These are phyloP conservation scores for Craniophora ligustri DNA, from an alignment of 2,888 invertebrate genomes.

Conservation along the genomic window DNA sequence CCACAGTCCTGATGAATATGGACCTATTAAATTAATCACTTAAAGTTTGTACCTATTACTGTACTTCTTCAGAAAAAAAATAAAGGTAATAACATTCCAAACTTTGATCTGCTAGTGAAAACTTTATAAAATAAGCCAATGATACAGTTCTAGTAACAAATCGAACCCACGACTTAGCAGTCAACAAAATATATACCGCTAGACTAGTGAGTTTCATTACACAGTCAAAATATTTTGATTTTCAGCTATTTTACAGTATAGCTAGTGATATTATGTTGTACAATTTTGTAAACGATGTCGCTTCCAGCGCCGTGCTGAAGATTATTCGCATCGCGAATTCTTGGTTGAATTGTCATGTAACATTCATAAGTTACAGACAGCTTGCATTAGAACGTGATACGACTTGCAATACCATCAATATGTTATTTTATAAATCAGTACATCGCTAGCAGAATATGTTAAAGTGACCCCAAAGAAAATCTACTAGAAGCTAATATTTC, in stretches of 20 bases:
- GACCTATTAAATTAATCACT: constrained; percentile 11
- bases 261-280: neutral
- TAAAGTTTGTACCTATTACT: constrained; percentile 39
- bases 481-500: neutral
- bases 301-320: constrained; percentile 29
- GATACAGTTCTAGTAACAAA: too few relatives aligned
- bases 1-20: constrained; percentile 9
- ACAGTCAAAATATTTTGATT: neutral
- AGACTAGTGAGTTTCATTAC: too few relatives aligned
- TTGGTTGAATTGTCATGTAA: constrained; percentile 51
- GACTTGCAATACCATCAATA: constrained; percentile 39
- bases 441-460: constrained; percentile 26
- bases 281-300: constrained; percentile 22
- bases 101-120: too few relatives aligned
- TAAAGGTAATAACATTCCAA: too few relatives aligned
- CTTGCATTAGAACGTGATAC: constrained; percentile 52
- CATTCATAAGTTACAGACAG: constrained; percentile 56
- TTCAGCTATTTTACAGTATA: too few relatives aligned
- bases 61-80: too few relatives aligned
- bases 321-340: constrained; percentile 48
- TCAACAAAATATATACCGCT: too few relatives aligned
- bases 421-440: constrained; percentile 46
- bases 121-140: too few relatives aligned
- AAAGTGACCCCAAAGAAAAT: constrained; percentile 3
- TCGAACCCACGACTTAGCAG: too few relatives aligned